These are phyloP conservation scores for Lordiphosa andalusiaca DNA, from an alignment of 2,888 invertebrate species.

Conservation along the genomic window DNA sequence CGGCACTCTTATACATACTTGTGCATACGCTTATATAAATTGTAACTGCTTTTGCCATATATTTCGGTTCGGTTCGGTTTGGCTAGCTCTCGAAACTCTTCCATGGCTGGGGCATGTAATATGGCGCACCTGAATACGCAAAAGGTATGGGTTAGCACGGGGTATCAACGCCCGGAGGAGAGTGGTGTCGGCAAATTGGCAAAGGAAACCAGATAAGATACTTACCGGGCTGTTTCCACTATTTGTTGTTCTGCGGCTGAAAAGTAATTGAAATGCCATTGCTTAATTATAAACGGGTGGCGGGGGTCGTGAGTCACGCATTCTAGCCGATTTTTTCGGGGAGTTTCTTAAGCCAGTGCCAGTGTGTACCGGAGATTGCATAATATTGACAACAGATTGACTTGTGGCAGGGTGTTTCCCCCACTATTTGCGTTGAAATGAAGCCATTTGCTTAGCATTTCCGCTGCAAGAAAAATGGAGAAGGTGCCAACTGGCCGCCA, in stretches of 20 bases:
- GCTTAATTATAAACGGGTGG: conserved; percentile 44
- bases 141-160: neutral
- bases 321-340: neutral
- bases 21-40: neutral
- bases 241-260: conserved; percentile 19
- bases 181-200: conserved; percentile 31
- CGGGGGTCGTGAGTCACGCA: conserved; percentile 23
- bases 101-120: conserved; percentile 27
- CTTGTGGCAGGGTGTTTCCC: conserved; percentile 2
- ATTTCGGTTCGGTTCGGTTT: no score
- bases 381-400: neutral
- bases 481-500: conserved; percentile 34
- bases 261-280: conserved; percentile 49
- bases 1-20: neutral
- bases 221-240: conserved; percentile 24
- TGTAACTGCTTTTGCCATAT: neutral
- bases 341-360: neutral
- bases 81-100: conserved; percentile 3
- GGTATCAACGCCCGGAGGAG: conserved; percentile 1
- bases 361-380: neutral
- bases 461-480: conserved; percentile 30
- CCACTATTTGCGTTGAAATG: conserved; percentile 16
- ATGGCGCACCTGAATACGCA: conserved; percentile 36
- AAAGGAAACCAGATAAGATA: conserved; percentile 63
- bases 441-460: conserved; percentile 51